Percentiles rank a stretch among this genome's conserved stretches.
Conservation (phyloP, 2,797 vertebrate species). For the Denticeps clupeoides region DNA sequence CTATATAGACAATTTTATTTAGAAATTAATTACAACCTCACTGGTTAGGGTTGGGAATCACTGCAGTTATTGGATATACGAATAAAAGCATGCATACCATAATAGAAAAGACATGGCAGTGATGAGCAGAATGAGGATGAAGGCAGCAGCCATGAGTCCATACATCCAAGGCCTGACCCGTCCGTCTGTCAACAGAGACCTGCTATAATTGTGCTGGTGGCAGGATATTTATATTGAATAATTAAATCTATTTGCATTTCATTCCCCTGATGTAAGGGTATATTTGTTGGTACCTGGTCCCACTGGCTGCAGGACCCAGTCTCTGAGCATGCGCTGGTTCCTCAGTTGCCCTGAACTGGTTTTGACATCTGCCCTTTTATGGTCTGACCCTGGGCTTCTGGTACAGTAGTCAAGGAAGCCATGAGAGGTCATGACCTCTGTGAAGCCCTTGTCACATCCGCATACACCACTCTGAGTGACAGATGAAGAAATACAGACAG, state of each 20-base stretch:
- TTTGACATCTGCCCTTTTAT: slow-evolving; percentile 75
- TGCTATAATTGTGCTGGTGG: too few species aligned
- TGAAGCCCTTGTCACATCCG: slow-evolving; percentile 69
- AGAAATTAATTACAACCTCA: too few species aligned
- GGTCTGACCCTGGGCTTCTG: slow-evolving; percentile 65
- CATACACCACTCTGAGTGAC: slow-evolving; percentile 62
- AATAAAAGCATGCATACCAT: too few species aligned
- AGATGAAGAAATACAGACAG: background rate
- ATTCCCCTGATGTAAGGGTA: background rate
- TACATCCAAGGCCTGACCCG: slow-evolving; percentile 77
- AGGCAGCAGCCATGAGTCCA: slow-evolving; percentile 63
- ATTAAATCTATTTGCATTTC: background rate
- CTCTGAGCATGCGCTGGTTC: slow-evolving; percentile 69
- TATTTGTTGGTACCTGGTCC: slow-evolving; percentile 56
- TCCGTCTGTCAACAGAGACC: slow-evolving; percentile 61
- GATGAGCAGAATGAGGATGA: slow-evolving; percentile 65
- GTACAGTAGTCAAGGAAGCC: slow-evolving; percentile 75
- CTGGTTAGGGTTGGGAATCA: too few species aligned
- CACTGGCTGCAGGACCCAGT: slow-evolving; percentile 74
- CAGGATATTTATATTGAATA: too few species aligned
- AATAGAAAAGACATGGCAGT: slow-evolving; percentile 70
- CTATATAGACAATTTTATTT: too few species aligned
- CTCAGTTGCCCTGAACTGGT: slow-evolving; percentile 60
- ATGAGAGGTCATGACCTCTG: slow-evolving; percentile 70
- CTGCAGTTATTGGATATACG: too few species aligned